Percentiles rank a stretch among this genome's conserved stretches.
These are phyloP conservation scores for Phalacrocorax carbo DNA, from an alignment of 2,113 vertebrate species.

Conservation along the genomic window DNA sequence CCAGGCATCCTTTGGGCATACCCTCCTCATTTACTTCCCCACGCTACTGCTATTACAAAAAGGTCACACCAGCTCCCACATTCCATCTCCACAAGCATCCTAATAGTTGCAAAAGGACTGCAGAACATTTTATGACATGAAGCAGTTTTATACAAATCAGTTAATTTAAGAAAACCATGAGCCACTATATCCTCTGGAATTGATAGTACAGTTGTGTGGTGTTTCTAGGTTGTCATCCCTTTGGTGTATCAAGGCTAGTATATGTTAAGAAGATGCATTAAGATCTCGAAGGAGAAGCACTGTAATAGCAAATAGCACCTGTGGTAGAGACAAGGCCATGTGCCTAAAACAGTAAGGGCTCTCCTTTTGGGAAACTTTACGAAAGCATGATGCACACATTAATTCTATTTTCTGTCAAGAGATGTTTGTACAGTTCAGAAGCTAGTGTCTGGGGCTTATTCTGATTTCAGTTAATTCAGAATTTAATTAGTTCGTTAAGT, in stretches of 20 bases:
- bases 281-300: neutral
- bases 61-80: rapidly evolving
- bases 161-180: neutral
- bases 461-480: slow-evolving; percentile 50
- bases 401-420: slow-evolving; percentile 17
- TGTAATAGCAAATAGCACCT: neutral
- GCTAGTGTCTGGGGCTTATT: slow-evolving; percentile 4
- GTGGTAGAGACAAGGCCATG: neutral
- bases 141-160: neutral
- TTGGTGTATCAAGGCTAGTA: neutral
- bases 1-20: neutral
- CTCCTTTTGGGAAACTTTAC: neutral
- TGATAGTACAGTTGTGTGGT: neutral
- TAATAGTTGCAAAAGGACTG: neutral
- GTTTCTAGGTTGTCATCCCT: neutral
- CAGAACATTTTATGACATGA: neutral
- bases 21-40: neutral
- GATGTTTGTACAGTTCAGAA: neutral
- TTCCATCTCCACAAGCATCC: neutral
- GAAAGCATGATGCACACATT: neutral
- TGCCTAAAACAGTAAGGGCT: neutral
- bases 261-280: neutral
- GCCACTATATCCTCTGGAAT: neutral
- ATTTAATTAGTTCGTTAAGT: slow-evolving; percentile 50
- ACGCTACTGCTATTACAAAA: rapidly evolving